Base-by-base conservation (phyloP, 2,888 invertebrate genomes). In the Cetonia aurata region DNA sequence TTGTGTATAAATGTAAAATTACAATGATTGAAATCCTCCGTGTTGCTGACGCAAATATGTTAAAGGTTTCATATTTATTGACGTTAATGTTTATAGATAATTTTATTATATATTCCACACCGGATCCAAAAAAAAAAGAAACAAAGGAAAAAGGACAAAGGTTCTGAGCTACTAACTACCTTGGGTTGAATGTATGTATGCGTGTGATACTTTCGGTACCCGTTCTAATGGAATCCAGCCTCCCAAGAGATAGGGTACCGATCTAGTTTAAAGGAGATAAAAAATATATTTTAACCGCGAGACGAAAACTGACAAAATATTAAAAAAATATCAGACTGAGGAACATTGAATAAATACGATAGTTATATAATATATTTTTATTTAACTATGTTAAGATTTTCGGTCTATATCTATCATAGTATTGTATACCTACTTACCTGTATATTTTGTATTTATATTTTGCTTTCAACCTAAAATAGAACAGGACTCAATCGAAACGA, bases 141-240 rank as follows among this genome's bases (percentile, higher is more conserved):
- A 46, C 13, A 59, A 59, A 44, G 12, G 15, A 17, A 25, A 25
- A 19, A 31, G 8, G 1, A 42, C 44, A 25, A 60, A 46, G 13
- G 6, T 13, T 31, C 9, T 25, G 41, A 6, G 46, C n/a, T 46
- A 44, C n/a, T 46, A 25, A 44, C 46, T 46, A 37, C 8, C 37
- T 6, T 37, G 37, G 8, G 37, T 37, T 37, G 37, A 37, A 46
- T 60, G 59, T 19, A 12, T 12, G 6, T 44, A 19, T 12, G 6
- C n/a, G 62, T 65, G 50, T 52, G 62, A 65, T 65, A 65, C 33
- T n/a, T 41, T 52, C 62, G 8, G 62, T 65, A 52, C 41, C 52
- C 50, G 15, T 65, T 65, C 62, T 37, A 37, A 80, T 81, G 81
- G 81, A 77, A 76, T 74, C 83, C 83, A 83, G 83, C 83, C 83